Base-by-base conservation (phyloP, 1,140 invertebrate genomes). In the Cheumatopsyche charites region DNA sequence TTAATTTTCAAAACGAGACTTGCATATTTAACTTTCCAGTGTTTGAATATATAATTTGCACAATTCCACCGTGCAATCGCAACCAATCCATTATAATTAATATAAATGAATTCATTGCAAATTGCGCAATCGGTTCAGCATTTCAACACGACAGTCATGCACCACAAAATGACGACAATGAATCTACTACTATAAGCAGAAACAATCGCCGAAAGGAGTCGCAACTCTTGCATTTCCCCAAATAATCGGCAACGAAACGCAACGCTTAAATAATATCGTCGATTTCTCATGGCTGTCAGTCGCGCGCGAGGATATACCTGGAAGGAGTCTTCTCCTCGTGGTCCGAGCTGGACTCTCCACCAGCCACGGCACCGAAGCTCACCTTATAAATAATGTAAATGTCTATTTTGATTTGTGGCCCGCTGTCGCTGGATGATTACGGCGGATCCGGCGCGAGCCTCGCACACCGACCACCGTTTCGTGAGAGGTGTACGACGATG, bases 331-430 rank as follows among this genome's bases (percentile, higher is more conserved):
- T 58, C 9, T 58, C 55, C 55, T 58, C 55, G 47, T 58, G 55
- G 55, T 19, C 41, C 52, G 3, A 15, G 13, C 23, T 9, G 29
- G 29, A 43, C 9, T 29, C 17, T 63, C 62, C 62, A 42, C 62
- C n/a, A n/a, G n/a, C n/a, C 41, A 42, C 62, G n/a, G 29, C 12
- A 58, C 43, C 17, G 52, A 23, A 23, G 52, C 52, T 58, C 23
- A 52, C 29, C 58, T 62, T 70, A 70, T 70, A 70, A 70, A 70
- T 70, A 70, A 70, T 70, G 55, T 71, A 52, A 63, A 49, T 26
- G 70, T 71, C 61, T 66, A 71, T 71, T 71, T 71, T 71, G 70
- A 71, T 71, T 71, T 66, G 62, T 71, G 70, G 47, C n/a, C 36
- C 36, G 42, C 29, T 71, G 61, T 71, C 61, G 29, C 19, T 42